phyloP scores from a whole-genome alignment of 1,140 invertebrate species.

The Halyomorpha halys region DNA sequence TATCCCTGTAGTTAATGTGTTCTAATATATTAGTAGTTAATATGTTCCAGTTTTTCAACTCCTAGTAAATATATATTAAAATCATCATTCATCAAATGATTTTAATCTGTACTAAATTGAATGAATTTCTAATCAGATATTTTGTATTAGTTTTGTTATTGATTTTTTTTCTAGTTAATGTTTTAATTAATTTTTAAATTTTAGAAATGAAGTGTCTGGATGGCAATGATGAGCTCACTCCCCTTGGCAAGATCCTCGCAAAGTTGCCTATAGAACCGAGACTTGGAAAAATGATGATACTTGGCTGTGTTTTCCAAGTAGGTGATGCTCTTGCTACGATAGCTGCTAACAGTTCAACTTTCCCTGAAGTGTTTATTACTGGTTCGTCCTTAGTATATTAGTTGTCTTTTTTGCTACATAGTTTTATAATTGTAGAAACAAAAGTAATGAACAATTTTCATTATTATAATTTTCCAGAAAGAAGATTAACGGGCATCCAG shows the following conservation, averaged over 20 bases:
- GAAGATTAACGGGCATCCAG: constrained; percentile 62
- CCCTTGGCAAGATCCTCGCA: constrained; percentile 83
- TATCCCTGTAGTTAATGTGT: too few relatives aligned
- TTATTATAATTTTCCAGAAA: constrained; percentile 36
- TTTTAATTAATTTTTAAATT: constrained; percentile 37
- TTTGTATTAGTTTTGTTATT: background rate
- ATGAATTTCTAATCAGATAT: background rate
- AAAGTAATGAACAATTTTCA: background rate
- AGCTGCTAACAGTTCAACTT: constrained; percentile 67
- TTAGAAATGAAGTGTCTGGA: constrained; percentile 83
- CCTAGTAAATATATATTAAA: too few relatives aligned
- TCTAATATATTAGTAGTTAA: too few relatives aligned
- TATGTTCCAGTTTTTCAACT: too few relatives aligned
- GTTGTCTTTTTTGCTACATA: background rate
- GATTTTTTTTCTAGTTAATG: constrained; percentile 6
- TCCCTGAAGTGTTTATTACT: constrained; percentile 31
- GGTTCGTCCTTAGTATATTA: constrained; percentile 14
- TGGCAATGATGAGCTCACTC: constrained; percentile 70
- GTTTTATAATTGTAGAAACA: background rate
- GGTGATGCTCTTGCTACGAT: constrained; percentile 85
- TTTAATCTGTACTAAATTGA: too few relatives aligned
- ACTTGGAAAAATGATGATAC: constrained; percentile 89
- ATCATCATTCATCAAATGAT: too few relatives aligned
- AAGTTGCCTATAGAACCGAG: constrained; percentile 85
- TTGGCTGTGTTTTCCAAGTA: constrained; percentile 73